A percentile compares a stretch with the other conserved stretches of the same genome.
Evolutionary conservation across 1,140 invertebrate genomes (phyloP).

Genomic region (Anoplolepis gracilipes): DNA sequence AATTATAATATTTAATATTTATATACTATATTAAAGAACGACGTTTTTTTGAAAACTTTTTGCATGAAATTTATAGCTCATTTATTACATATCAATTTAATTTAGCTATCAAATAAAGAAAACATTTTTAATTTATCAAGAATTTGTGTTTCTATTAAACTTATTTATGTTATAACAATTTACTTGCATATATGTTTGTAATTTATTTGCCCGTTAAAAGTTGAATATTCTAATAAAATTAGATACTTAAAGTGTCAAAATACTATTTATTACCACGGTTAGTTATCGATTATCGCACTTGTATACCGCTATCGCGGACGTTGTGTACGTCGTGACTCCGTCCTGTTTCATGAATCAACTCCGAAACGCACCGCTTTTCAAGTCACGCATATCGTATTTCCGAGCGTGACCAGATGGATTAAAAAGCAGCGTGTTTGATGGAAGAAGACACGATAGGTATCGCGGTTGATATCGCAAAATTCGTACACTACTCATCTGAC

Average conservation of each 20-base stretch:
- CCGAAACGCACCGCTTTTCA: conserved; percentile 64
- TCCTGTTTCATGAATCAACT: conserved; percentile 69
- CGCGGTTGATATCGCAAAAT: conserved; percentile 41
- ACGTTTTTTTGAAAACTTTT: background rate
- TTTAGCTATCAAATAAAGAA: background rate
- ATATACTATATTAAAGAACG: no score
- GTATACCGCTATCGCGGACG: conserved; percentile 47
- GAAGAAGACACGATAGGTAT: conserved; percentile 17
- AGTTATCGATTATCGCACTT: conserved; percentile 10
- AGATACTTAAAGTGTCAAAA: background rate
- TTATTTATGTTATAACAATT: background rate
- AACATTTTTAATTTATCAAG: conserved; percentile 26
- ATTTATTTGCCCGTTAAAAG: background rate
- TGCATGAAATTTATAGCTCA: background rate
- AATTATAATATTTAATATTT: no score
- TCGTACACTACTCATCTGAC: conserved; percentile 16
- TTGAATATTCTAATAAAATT: background rate
- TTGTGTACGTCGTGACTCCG: conserved; percentile 40
- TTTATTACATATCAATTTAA: background rate
- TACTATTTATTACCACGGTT: background rate
- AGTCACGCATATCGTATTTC: conserved; percentile 72
- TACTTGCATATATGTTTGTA: background rate
- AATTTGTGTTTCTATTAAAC: background rate
- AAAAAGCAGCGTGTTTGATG: conserved; percentile 54
- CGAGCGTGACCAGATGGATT: conserved; percentile 67